A percentile compares a stretch with the other conserved stretches of the same genome.
Conservation (phyloP, 1,140 invertebrate genomes). For the Schlechtendalia chinensis region DNA sequence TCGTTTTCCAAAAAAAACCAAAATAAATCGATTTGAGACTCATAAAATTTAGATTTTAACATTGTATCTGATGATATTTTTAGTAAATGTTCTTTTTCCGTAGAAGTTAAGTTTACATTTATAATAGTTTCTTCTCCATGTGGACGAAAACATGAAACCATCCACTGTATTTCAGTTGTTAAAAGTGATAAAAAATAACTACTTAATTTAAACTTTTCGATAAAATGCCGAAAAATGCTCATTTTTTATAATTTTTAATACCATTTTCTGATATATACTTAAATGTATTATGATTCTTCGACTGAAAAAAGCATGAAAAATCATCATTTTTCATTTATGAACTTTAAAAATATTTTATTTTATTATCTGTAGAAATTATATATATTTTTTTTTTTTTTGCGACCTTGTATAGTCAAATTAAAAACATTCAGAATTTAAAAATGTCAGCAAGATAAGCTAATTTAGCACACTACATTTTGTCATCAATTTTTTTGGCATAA, state of each 20-base stretch:
- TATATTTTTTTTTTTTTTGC: background rate
- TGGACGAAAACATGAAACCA: too few species aligned
- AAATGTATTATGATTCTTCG: too few species aligned
- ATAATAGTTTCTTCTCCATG: too few species aligned
- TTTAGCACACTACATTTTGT: background rate
- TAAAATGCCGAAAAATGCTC: background rate
- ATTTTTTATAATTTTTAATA: too few species aligned
- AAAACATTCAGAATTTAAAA: background rate
- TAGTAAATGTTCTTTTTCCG: too few species aligned
- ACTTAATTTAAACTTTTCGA: background rate
- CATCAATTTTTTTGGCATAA: too few species aligned
- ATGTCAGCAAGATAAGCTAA: background rate
- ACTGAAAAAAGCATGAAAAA: background rate
- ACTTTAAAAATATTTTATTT: background rate
- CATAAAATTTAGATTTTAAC: too few species aligned
- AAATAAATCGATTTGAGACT: background rate
- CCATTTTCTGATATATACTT: too few species aligned
- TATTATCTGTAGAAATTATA: background rate
- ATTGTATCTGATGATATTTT: too few species aligned
- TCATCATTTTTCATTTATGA: background rate
- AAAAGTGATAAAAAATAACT: too few species aligned
- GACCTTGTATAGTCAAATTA: background rate
- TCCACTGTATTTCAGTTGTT: too few species aligned
- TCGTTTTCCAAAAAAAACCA: background rate
- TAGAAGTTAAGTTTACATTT: too few species aligned